Percentiles rank a stretch among this genome's conserved stretches.
Evolutionary conservation across 2,888 invertebrate genomes (phyloP).

Genomic region (Cordylochernes scorpioides): DNA sequence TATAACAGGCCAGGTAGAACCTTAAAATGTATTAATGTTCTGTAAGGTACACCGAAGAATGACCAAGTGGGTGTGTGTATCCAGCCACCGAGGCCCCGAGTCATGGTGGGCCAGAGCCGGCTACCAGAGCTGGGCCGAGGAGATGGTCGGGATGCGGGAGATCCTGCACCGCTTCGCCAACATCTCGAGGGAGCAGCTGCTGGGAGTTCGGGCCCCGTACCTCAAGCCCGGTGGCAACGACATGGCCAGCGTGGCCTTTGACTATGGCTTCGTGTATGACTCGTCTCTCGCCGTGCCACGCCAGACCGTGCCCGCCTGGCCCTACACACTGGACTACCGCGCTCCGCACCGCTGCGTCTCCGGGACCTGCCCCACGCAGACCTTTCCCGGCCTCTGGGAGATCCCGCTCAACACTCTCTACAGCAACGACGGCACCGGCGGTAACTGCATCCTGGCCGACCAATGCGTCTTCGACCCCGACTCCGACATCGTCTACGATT

Average conservation of each 20-base stretch:
- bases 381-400: slow-evolving; percentile 23
- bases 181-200: slow-evolving; percentile 12
- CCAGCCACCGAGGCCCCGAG: slow-evolving; percentile 14
- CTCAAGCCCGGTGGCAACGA: slow-evolving; percentile 15
- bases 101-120: slow-evolving; percentile 14
- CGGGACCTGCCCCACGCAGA: slow-evolving; percentile 13
- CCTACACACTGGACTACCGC: slow-evolving; percentile 15
- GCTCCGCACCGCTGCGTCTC: slow-evolving; percentile 9
- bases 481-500: slow-evolving; percentile 14
- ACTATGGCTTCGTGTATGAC: slow-evolving; percentile 15
- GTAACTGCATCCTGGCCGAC: slow-evolving; percentile 14
- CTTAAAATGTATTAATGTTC: no score
- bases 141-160: slow-evolving; percentile 15
- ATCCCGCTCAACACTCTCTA: slow-evolving; percentile 15
- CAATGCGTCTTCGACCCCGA: slow-evolving; percentile 49
- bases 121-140: slow-evolving; percentile 15
- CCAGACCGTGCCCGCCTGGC: slow-evolving; percentile 13
- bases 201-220: slow-evolving; percentile 15
- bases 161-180: slow-evolving; percentile 14
- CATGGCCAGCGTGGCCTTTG: slow-evolving; percentile 15
- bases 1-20: no score
- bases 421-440: slow-evolving; percentile 14
- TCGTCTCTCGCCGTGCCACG: slow-evolving; percentile 13
- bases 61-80: no score
- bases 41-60: no score